Percentiles rank a stretch among this genome's conserved stretches.
Conservation (phyloP, 2,888 invertebrate species). For the Aphrophora alni region DNA sequence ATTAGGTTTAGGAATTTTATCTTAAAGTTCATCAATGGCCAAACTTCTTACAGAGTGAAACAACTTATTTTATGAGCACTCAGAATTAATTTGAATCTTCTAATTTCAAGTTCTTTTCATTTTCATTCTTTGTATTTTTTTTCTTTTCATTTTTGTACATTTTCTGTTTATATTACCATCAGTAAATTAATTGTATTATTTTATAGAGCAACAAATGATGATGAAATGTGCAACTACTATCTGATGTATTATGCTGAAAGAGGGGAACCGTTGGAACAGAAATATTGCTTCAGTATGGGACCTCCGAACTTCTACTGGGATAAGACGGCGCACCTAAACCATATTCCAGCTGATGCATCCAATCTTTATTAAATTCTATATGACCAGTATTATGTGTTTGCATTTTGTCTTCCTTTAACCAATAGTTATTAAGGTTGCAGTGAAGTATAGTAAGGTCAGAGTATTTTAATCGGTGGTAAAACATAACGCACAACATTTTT, state of each 20-base stretch:
- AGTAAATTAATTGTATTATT: too few relatives aligned
- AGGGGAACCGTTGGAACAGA: slow-evolving; percentile 73
- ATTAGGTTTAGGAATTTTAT: too few relatives aligned
- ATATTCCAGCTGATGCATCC: slow-evolving; percentile 81
- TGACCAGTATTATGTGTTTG: not conserved
- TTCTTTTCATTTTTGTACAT: too few relatives aligned
- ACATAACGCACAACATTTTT: too few relatives aligned
- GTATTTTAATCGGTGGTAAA: too few relatives aligned
- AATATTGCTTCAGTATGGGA: slow-evolving; percentile 84
- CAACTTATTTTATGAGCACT: too few relatives aligned
- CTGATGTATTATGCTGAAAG: slow-evolving; percentile 90
- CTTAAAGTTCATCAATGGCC: too few relatives aligned
- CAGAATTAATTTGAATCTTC: too few relatives aligned
- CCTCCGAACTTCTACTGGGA: slow-evolving; percentile 88
- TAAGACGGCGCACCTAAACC: slow-evolving; percentile 67
- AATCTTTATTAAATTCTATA: slow-evolving; percentile 56
- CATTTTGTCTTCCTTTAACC: not conserved
- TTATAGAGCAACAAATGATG: slow-evolving; percentile 74
- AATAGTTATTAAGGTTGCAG: not conserved
- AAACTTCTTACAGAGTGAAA: too few relatives aligned
- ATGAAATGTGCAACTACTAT: slow-evolving; percentile 97
- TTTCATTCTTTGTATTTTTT: too few relatives aligned
- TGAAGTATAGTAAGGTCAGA: not conserved
- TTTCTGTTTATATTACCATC: too few relatives aligned
- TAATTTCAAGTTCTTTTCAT: too few relatives aligned